Base-by-base conservation (phyloP, 2,888 invertebrate species). In the Ceramica pisi region DNA sequence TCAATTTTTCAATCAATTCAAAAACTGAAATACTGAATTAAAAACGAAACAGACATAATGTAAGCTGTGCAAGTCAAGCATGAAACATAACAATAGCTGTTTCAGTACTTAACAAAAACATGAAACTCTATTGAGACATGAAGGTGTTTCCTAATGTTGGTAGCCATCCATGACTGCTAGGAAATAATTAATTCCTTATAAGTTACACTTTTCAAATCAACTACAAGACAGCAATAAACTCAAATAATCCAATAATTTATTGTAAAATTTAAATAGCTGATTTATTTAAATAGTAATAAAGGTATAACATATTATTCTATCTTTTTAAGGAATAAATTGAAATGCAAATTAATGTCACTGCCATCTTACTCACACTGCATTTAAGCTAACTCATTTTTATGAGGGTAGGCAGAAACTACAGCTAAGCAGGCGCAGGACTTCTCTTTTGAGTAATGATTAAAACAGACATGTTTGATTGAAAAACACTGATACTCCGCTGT, bases 81-180 rank as follows among this genome's bases (percentile, higher is more conserved):
- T 78, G 78, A 75, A 75, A 72, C 51, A 65, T 70, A 61, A 83
- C 75, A 83, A 81, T 74, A 81, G 67, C 26, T 31, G 48, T 64
- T 78, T 65, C 35, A 62, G 41, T 67, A n/a, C n/a, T n/a, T n/a
- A 74, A 69, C 74, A 83, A 78, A 61, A 81, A 75, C 63, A 60
- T 77, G 38, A 67, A 77, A 68, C 64, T 71, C 56, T 60, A 64
- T 80, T 82, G 61, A 57, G 57, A 73, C 77, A 71, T 73, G 66
- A 80, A 73, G 53, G 57, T 59, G 65, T 82, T 83, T 84, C 82
- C 53, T 71, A 84, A 82, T 64, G 23, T 38, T 57, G 53, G 61
- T 69, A 68, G 41, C 62, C 68, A 70, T 38, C 82, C 65, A 10
- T 78, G 75, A 82, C 75, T 65, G 35, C 21, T 19, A 78, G 59